Base-by-base conservation (phyloP, 2,888 invertebrate genomes). In the Zele albiditarsus region DNA sequence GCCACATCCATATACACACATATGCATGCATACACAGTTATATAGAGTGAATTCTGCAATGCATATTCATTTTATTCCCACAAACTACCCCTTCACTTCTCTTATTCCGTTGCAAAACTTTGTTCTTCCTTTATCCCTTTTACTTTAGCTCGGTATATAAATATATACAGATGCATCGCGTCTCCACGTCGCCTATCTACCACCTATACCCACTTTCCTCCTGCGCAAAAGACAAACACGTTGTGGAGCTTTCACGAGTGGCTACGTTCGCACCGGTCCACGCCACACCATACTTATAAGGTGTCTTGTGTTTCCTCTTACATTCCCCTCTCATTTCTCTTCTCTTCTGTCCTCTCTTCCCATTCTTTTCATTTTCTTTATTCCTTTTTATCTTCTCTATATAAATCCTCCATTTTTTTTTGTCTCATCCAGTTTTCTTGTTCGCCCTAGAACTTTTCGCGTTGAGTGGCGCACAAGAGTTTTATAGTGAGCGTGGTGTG, bases 1-100 rank as follows among this genome's bases (percentile, higher is more conserved):
- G n/a, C 6, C 53, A 53, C 10, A 53, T 20, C 0, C 20, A 20
- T 20, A 20, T 20, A 20, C 3, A n/a, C 20, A 23, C 20, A 53
- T 20, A n/a, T 20, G 5, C 8, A 53, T 53, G n/a, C 8, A 53
- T 10, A 10, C 53, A 4, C 20, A 53, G 16, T 46, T 46, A 46
- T 46, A 46, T 38, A 74, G 49, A 57, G 31, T 46, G 68, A 68
- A 20, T 68, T 49, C 16, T 49, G 77, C 78, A 78, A 84, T 84
- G 83, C 84, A 84, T 85, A 85, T 85, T 85, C 83, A 85, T 84
- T 83, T 83, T 79, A 79, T 80, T 81, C 79, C 20, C 53, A 53
- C n/a, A n/a, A 20, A 8, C 76, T 78, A 20, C 53, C 75, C 75
- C 68, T 70, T 73, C 46, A 57, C 71, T 66, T 75, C 72, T 12